Base-by-base conservation (phyloP, 2,888 invertebrate genomes). In the Yponomeuta cagnagella region DNA sequence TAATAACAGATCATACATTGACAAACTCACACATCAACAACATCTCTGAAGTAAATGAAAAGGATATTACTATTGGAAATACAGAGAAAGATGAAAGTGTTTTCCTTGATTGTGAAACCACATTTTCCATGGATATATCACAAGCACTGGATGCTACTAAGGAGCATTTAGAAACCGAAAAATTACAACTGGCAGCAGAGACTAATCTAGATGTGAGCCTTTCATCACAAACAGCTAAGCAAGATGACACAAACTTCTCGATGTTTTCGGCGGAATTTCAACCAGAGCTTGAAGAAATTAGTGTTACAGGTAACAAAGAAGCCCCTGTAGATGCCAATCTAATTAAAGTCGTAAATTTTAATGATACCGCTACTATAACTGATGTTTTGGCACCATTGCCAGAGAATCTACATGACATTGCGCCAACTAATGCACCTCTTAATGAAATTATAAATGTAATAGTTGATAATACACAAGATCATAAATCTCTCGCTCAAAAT, bases 101-200 rank as follows among this genome's bases (percentile, higher is more conserved):
- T 73, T 91, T 91, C 85, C 76, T 88, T 63, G 91, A 92, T 74
- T 91, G 91, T 80, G 91, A 91, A 79, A 85, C 89, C 70, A 88
- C 88, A 75, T 83, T 89, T 73, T 82, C 80, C n/a, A 86, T 86
- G 74, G 81, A 80, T 78, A 83, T 84, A 70, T 77, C 76, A 66
- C 64, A 73, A 71, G 43, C 66, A 68, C 67, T 70, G 15, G 68
- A 70, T 48, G 68, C 65, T 33, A 37, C 70, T 67, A 64, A 75
- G 74, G 72, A 72, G 63, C 15, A 0, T 70, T 72, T 70, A 58
- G 52, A 58, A 15, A 58, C 52, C 15, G 52, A 58, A 58, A 58
- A 58, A 58, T 43, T 43, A 43, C 43, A 43, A 1, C 43, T 43
- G 5, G 8, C 43, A 43, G 8, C 43, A 58, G 15, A 15, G 52